Conservation (phyloP, 2,113 vertebrate genomes). For the Uria lomvia region DNA sequence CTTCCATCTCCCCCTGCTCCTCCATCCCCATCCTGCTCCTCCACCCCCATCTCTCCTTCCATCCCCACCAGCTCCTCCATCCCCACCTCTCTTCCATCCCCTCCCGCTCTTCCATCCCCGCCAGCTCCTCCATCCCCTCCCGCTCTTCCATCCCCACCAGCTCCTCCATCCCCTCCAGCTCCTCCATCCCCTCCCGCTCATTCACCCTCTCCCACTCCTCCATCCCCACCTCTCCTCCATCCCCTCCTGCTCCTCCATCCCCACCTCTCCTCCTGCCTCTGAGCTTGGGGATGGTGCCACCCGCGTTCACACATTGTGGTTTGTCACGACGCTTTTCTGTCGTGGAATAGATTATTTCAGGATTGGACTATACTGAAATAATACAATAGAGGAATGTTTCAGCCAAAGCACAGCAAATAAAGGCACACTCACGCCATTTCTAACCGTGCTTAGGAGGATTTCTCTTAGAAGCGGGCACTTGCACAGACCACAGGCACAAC, state of each 20-base stretch:
- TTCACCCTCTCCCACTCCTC: neutral
- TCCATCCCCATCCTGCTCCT: neutral
- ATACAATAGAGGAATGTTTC: neutral
- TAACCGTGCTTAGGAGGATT: neutral
- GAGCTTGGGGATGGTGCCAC: neutral
- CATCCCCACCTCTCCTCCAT: neutral
- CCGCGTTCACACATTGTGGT: accelerated
- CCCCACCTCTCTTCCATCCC: neutral
- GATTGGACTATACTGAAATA: neutral
- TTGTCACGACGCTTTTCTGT: accelerated
- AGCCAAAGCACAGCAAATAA: neutral
- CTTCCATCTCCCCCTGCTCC: neutral
- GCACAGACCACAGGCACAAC: neutral
- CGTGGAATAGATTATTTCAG: neutral
- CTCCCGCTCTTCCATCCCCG: neutral
- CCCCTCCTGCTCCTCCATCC: neutral
- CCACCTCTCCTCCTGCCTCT: neutral
- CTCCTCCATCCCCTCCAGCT: neutral
- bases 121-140: neutral
- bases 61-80: neutral
- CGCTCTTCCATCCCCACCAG: neutral
- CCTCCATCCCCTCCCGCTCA: no score
- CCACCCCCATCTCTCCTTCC: no score
- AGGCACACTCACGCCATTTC: accelerated
- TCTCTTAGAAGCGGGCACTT: neutral